Base-by-base conservation (phyloP, 2,888 invertebrate species). In the Acanthosepion lycidas region DNA sequence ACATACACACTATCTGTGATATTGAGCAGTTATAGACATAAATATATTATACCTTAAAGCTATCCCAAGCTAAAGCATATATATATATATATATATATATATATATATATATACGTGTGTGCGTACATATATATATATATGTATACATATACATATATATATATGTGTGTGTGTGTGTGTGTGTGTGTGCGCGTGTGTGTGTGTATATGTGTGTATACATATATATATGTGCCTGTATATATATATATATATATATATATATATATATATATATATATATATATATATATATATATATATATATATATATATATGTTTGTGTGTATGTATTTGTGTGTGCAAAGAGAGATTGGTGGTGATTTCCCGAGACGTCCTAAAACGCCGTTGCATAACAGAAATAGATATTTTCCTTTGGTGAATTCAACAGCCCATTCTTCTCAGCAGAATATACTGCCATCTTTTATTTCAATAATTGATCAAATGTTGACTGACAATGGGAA, bases 221-320 rank as follows among this genome's bases (percentile, higher is more conserved):
- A 91, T 91, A 42, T 42, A 33, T 33, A 91, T 91, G 6, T 91
- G 33, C 48, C 4, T 33, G 6, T 33, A 91, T 91, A 33, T 91
- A 91, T n/a, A 9, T 91, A n/a, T 91, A 91, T 91, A 91, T 91
- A 91, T 91, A 91, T 91, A 91, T 91, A 91, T 91, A 91, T 91
- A 42, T 91, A 33, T 91, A 91, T 91, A n/a, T 91, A 91, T 91
- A 91, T 91, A 91, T 48, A 48, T 91, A 42, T 33, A 91, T 6
- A 18, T 33, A 6, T 48, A 1, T 91, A 91, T 91, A 33, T 20
- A 91, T 91, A 91, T n/a, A 20, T 4, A 20, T 20, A 20, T n/a
- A 4, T n/a, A 4, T 91, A 4, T 91, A 91, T 91, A 91, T 4
- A 91, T 91, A 91, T n/a, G 20, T n/a, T 3, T n/a, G 5, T 91